phyloP scores from a whole-genome alignment of 2,888 invertebrate genomes.

The Chironomus tentans region DNA sequence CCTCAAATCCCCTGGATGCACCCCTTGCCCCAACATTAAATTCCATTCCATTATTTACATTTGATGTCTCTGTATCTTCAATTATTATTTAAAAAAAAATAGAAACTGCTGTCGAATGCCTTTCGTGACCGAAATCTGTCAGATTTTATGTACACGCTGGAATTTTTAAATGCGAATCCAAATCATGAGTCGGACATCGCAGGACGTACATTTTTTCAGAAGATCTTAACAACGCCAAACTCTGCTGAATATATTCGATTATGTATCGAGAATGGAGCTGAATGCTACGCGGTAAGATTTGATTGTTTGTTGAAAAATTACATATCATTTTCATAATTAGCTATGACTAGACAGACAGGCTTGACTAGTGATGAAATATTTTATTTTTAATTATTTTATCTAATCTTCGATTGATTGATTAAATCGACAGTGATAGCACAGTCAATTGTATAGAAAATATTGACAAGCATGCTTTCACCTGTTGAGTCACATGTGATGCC shows the following conservation, averaged over 20 bases:
- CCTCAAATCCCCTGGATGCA: no score
- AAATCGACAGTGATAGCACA: no score
- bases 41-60: no score
- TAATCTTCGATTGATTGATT: no score
- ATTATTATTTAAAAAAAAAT: background rate
- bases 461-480: no score
- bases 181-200: background rate
- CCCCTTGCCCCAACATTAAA: no score
- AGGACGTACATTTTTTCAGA: constrained; percentile 8
- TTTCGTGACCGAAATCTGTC: background rate
- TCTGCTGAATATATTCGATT: background rate
- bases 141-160: constrained; percentile 7
- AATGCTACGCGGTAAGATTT: constrained; percentile 8
- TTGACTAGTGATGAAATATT: background rate
- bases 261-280: constrained; percentile 11
- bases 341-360: background rate
- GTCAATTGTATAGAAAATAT: no score
- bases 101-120: background rate
- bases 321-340: background rate
- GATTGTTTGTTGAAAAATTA: background rate
- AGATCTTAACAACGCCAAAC: constrained; percentile 4
- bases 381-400: no score
- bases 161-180: background rate
- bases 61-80: background rate
- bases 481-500: no score